Conservation (phyloP, 2,113 vertebrate species). For the Anas platyrhynchos region DNA sequence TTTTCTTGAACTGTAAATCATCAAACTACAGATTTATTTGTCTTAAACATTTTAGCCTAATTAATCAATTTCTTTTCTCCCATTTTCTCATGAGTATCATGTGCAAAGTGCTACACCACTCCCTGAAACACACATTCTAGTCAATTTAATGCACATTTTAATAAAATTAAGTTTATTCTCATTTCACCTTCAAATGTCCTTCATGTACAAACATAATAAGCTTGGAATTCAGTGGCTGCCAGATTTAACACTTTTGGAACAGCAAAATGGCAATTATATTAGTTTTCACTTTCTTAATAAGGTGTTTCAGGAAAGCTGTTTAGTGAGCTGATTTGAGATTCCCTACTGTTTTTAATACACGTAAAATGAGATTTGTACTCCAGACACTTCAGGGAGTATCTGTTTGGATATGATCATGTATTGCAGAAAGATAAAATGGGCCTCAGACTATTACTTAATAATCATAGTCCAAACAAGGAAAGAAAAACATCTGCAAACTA, state of each 20-base stretch:
- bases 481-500: not conserved
- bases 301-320: conserved; percentile 46
- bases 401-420: conserved; percentile 5
- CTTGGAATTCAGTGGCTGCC: not conserved
- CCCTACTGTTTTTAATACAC: conserved; percentile 56
- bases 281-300: conserved; percentile 56
- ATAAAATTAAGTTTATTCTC: conserved; percentile 5
- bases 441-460: conserved; percentile 7
- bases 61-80: not conserved
- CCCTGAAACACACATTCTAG: not conserved
- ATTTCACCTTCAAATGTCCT: conserved; percentile 41
- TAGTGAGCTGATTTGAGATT: conserved; percentile 49
- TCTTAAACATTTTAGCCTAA: not conserved
- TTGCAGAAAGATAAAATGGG: conserved; percentile 16
- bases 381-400: conserved; percentile 38
- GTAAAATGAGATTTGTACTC: conserved; percentile 52
- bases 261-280: conserved; percentile 51
- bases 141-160: not conserved
- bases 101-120: not conserved
- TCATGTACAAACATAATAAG: not conserved
- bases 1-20: not conserved
- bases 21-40: not conserved
- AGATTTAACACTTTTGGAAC: conserved; percentile 9
- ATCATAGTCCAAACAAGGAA: not conserved
- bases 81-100: not conserved